Evolutionary conservation across 2,113 vertebrate species (phyloP).

Genomic region (Siniperca knerii): DNA sequence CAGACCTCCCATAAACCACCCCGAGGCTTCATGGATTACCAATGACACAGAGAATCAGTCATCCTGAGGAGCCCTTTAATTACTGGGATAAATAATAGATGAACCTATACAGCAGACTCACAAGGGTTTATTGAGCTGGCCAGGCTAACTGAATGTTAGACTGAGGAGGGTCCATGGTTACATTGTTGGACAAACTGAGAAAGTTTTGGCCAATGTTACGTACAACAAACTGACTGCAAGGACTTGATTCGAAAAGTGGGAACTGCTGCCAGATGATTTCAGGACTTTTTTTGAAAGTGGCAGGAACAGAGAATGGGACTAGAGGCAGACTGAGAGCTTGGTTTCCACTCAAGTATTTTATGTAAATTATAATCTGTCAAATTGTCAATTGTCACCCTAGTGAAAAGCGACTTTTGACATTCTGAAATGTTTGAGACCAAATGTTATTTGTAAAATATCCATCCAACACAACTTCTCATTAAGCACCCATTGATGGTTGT

Average conservation of each 20-base stretch:
- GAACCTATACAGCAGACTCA: constrained; percentile 48
- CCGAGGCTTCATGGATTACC: constrained; percentile 57
- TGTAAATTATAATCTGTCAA: constrained; percentile 33
- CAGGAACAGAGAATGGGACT: background rate
- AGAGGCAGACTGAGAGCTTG: constrained; percentile 2
- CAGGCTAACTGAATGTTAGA: constrained; percentile 43
- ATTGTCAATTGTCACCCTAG: constrained; percentile 17
- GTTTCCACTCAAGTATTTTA: constrained; percentile 16
- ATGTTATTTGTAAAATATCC: constrained; percentile 19
- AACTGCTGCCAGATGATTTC: background rate
- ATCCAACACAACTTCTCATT: constrained; percentile 5
- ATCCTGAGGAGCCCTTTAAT: constrained; percentile 74
- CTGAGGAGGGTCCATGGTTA: constrained; percentile 17
- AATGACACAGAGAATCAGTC: constrained; percentile 60
- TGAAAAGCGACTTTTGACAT: constrained; percentile 20
- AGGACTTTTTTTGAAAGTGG: background rate
- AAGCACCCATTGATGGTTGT: constrained; percentile 4
- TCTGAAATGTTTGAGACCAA: constrained; percentile 28
- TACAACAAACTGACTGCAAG: constrained; percentile 33
- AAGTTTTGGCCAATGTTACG: constrained; percentile 12
- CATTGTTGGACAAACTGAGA: constrained; percentile 29
- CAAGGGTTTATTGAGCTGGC: constrained; percentile 50
- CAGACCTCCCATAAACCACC: constrained; percentile 53
- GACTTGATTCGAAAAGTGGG: constrained; percentile 5
- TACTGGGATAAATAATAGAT: constrained; percentile 73